These are phyloP conservation scores for Agrotis ipsilon DNA, from an alignment of 2,888 invertebrate genomes.

Conservation along the genomic window DNA sequence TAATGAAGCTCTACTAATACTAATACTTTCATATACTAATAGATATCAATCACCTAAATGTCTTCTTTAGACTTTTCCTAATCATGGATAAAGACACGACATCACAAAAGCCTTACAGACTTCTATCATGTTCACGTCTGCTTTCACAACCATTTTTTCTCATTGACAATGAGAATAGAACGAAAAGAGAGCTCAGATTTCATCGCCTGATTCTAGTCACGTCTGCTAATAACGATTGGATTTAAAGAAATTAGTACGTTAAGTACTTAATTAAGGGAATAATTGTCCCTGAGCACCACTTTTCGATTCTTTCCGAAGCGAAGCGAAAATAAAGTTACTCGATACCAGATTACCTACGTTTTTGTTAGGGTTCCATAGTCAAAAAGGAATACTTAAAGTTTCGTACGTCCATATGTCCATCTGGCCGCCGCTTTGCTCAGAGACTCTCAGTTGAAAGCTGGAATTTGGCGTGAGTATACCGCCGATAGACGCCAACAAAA, in stretches of 20 bases:
- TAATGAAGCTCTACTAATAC: neutral
- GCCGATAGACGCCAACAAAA: no score
- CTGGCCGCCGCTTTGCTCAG: no score
- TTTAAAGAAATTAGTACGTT: slow-evolving; percentile 40
- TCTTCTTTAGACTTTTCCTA: neutral
- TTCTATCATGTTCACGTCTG: neutral
- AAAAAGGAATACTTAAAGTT: no score
- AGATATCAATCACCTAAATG: neutral
- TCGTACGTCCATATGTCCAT: no score
- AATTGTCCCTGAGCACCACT: slow-evolving; percentile 21
- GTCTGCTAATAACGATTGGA: slow-evolving; percentile 42
- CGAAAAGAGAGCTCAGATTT: slow-evolving; percentile 14
- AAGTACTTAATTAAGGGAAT: slow-evolving; percentile 33
- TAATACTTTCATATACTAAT: no score
- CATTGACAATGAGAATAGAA: slow-evolving; percentile 26
- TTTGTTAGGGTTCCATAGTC: no score
- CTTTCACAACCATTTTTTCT: slow-evolving; percentile 15
- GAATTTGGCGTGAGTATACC: no score
- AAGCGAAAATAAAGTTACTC: slow-evolving; percentile 8
- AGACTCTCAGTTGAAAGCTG: no score
- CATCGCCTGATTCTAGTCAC: slow-evolving; percentile 45
- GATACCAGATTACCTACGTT: neutral
- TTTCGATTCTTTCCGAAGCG: neutral
- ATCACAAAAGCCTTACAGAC: slow-evolving; percentile 16
- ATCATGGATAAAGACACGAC: neutral